Evolutionary conservation across 2,797 vertebrate species (phyloP), one percentile per base, ranked within the genome.

Genomic region (Microctenopoma lineatum): DNA sequence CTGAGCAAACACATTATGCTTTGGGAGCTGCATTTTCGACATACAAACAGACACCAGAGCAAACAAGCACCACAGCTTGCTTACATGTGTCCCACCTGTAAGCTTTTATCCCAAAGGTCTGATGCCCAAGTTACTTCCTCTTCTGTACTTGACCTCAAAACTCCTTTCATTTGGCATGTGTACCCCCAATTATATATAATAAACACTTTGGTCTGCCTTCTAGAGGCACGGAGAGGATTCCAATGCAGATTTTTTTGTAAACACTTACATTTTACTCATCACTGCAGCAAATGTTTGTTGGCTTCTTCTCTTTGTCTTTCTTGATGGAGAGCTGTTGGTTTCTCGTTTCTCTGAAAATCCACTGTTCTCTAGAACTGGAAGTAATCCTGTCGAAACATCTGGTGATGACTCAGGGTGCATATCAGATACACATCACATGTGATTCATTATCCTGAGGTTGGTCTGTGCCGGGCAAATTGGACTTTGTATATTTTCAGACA

Each of bases 351-450:
- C 32, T 80, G 74, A 90, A 90, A 87, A 82, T 57, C 63, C 57
- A 62, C 51, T 55, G 71, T 67, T 87, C 74, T 45, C 68, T 63
- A 86, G 77, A 90, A 89, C 86, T 92, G 90, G 87, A 91, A 90
- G 84, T 74, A 87, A 89, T 90, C 87, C 88, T 77, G 84, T 84
- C 14, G 76, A 83, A 90, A 92, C 92, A 92, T 93, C 90, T 93
- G 92, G 91, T 88, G 90, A 93, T 93, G 92, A 93, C 91, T 92
- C 92, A 93, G 84, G 78, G 85, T 81, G 61, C 71, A 73, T 90
- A 91, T 92, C 92, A 89, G 84, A 92, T 90, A 86, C 90, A 90
- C 89, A 90, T 93, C 91, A 92, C 90, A 90, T 92, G 92, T 86
- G 88, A 91, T 89, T 92, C 90, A 92, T 93, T 92, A 92, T 89